Percentiles rank a stretch among this genome's conserved stretches.
These are phyloP conservation scores for Chromoteleia sp. DNA, from an alignment of 2,888 invertebrate species.

Conservation along the genomic window DNA sequence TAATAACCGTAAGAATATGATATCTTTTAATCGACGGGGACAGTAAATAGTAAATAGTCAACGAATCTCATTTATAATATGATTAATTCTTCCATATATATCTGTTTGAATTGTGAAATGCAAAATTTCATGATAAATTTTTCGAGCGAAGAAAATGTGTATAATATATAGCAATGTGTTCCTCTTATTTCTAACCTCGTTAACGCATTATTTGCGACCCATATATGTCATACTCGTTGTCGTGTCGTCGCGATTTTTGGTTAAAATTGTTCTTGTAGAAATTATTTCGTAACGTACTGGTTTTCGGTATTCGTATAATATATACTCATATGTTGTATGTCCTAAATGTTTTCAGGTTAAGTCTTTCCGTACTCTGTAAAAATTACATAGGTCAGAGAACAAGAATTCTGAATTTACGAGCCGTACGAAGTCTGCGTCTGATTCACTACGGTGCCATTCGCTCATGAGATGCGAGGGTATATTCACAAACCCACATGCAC, in stretches of 20 bases:
- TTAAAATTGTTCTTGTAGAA: conserved; percentile 55
- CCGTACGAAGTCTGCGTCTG: conserved; percentile 56
- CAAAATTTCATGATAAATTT: conserved; percentile 15
- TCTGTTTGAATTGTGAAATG: conserved; percentile 12
- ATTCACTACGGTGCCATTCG: conserved; percentile 66
- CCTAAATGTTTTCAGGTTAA: conserved; percentile 59
- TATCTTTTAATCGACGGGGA: no score
- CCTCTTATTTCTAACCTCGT: conserved; percentile 25
- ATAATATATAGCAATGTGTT: conserved; percentile 2
- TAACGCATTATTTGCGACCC: conserved; percentile 22
- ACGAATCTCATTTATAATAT: not conserved
- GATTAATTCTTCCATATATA: no score
- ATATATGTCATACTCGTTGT: conserved; percentile 27
- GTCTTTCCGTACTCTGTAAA: conserved; percentile 57
- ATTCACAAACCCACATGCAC: conserved; percentile 65
- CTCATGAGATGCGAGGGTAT: conserved; percentile 61
- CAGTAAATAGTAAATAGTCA: not conserved
- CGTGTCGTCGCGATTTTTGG: conserved; percentile 30
- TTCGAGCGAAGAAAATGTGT: not conserved
- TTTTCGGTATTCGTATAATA: conserved; percentile 50
- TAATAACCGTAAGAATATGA: not conserved
- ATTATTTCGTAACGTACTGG: conserved; percentile 34
- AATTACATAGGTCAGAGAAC: conserved; percentile 61
- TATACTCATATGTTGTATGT: conserved; percentile 34
- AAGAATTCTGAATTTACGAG: conserved; percentile 66